Conservation (phyloP, 2,888 invertebrate genomes). For the Himalopsyche tibetana region DNA sequence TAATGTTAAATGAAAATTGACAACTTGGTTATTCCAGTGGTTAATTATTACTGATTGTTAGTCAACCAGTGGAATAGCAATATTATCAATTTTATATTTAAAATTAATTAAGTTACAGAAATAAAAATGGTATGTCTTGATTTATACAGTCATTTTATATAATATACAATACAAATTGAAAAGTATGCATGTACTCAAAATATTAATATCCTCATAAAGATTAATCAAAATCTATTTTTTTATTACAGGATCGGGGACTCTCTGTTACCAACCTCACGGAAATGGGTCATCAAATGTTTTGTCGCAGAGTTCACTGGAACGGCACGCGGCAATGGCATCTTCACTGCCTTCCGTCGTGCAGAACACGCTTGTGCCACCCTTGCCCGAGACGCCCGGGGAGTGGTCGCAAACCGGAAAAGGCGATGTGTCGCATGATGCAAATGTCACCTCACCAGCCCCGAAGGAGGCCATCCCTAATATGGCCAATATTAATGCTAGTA, state of each 20-base stretch:
- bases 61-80: no score
- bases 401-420: slow-evolving; percentile 27
- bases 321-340: slow-evolving; percentile 58
- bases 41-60: no score
- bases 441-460: slow-evolving; percentile 28
- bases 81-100: no score
- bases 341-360: slow-evolving; percentile 52
- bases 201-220: no score
- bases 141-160: no score
- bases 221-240: background rate
- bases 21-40: no score
- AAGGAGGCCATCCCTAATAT: slow-evolving; percentile 62
- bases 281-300: slow-evolving; percentile 62
- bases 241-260: slow-evolving; percentile 65
- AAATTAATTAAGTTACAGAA: no score
- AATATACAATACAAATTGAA: no score
- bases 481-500: slow-evolving; percentile 63
- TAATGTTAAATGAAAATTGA: no score
- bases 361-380: background rate
- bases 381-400: slow-evolving; percentile 3
- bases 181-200: no score
- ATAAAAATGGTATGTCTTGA: no score
- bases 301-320: slow-evolving; percentile 64
- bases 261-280: slow-evolving; percentile 65
- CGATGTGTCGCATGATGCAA: slow-evolving; percentile 14